Conservation (phyloP, 2,888 invertebrate genomes). For the Aleiodes testaceus region DNA sequence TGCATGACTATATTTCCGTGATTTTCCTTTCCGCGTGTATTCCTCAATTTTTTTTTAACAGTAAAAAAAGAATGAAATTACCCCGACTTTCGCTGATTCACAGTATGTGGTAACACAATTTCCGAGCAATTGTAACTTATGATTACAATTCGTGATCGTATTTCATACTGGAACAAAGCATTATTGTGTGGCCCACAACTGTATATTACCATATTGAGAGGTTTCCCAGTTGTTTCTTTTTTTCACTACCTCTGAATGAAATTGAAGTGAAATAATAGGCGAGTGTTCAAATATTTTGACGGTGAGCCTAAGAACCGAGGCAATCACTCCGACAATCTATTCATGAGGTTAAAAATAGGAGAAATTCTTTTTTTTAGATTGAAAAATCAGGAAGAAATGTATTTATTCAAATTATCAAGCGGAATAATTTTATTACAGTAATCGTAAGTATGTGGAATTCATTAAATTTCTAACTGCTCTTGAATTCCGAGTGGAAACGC, state of each 20-base stretch:
- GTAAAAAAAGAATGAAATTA: background rate
- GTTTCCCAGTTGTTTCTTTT: constrained; percentile 13
- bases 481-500: constrained; percentile 2
- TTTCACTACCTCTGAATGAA: background rate
- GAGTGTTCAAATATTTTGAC: background rate
- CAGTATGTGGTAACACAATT: constrained; percentile 22
- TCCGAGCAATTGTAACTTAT: constrained; percentile 25
- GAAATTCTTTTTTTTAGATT: too few relatives aligned
- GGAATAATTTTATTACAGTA: constrained; percentile 2
- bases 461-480: background rate
- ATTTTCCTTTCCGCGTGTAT: background rate
- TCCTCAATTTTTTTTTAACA: background rate
- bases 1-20: background rate
- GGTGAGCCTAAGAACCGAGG: too few relatives aligned
- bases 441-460: background rate
- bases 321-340: too few relatives aligned
- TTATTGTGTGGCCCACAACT: constrained; percentile 20
- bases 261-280: background rate
- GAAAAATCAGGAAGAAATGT: background rate
- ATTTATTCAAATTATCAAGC: constrained; percentile 4
- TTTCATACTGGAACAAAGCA: constrained; percentile 15
- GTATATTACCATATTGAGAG: constrained; percentile 32
- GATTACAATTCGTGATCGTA: constrained; percentile 30
- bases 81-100: constrained; percentile 1
- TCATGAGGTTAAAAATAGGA: too few relatives aligned